Percentiles rank a stretch among this genome's conserved stretches.
phyloP scores from a whole-genome alignment of 2,888 invertebrate genomes.

The Geophilus truncorum region DNA sequence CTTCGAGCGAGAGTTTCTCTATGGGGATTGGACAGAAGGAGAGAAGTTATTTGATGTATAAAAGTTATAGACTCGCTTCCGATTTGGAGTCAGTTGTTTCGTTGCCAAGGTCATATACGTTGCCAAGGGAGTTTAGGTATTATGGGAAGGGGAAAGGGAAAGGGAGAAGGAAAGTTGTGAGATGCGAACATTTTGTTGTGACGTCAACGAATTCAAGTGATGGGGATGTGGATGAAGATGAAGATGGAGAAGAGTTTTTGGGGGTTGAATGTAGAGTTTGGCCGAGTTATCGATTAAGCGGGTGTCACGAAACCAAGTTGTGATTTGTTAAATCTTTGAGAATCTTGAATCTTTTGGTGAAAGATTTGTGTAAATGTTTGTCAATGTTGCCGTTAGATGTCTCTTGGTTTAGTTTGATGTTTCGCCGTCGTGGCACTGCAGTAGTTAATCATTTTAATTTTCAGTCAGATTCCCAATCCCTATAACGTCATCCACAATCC shows the following conservation, averaged over 20 bases:
- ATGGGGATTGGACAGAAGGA: not conserved
- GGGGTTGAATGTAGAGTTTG: not conserved
- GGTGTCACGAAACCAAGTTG: slow-evolving; percentile 33
- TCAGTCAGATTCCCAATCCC: no score
- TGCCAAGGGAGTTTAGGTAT: slow-evolving; percentile 80
- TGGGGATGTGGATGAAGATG: slow-evolving; percentile 76
- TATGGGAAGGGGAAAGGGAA: slow-evolving; percentile 61
- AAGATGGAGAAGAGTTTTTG: slow-evolving; percentile 56
- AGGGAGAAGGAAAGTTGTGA: slow-evolving; percentile 56
- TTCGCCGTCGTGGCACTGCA: no score
- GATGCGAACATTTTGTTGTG: slow-evolving; percentile 61
- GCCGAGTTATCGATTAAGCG: not conserved
- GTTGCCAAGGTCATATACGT: slow-evolving; percentile 74
- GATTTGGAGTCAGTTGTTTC: slow-evolving; percentile 73
- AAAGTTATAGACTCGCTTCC: slow-evolving; percentile 58
- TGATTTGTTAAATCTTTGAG: slow-evolving; percentile 43
- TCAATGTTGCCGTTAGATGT: not conserved
- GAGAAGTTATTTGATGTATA: slow-evolving; percentile 44
- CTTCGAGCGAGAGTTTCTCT: slow-evolving; percentile 32
- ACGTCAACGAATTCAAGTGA: slow-evolving; percentile 82
- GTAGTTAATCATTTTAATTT: no score
- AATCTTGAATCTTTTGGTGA: slow-evolving; percentile 51
- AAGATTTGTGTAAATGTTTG: no score
- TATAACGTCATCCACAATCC: no score
- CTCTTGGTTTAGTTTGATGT: no score